phyloP scores from a whole-genome alignment of 1,140 invertebrate species.

The Danaus melanippus region DNA sequence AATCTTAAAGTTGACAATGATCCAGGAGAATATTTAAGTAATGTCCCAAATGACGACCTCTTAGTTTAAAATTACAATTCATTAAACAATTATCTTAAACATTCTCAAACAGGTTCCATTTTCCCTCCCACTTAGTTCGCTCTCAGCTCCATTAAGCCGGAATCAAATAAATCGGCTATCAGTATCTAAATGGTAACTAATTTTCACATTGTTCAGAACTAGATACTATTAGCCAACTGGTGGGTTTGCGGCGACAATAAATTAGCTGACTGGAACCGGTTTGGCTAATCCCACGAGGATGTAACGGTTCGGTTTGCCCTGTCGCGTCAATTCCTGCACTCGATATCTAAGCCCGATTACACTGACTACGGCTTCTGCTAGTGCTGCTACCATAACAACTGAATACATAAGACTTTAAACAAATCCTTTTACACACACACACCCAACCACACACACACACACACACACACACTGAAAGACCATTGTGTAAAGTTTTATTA shows the following conservation, averaged over 20 bases:
- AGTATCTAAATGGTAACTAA: constrained; percentile 20
- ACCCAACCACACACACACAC: no score
- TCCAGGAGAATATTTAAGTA: no score
- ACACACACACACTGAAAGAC: no score
- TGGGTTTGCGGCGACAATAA: constrained; percentile 19
- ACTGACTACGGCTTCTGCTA: constrained; percentile 6
- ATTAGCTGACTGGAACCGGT: constrained; percentile 13
- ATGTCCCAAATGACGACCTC: no score
- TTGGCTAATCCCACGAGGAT: constrained; percentile 15
- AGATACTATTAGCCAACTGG: constrained; percentile 21
- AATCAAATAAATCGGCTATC: constrained; percentile 19
- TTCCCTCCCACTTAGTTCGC: no score
- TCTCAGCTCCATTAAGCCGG: neutral
- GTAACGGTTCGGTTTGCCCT: constrained; percentile 7
- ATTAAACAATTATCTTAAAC: no score
- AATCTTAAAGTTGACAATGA: no score
- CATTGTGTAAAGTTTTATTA: no score
- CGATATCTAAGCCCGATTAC: constrained; percentile 17
- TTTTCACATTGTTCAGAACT: constrained; percentile 19
- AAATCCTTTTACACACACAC: no score
- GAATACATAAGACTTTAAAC: no score
- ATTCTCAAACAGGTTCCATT: no score
- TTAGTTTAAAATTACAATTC: no score
- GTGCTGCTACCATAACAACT: neutral
- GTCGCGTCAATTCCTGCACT: constrained; percentile 9